phyloP scores from a whole-genome alignment of 2,113 vertebrate genomes.

The Pungitius pungitius region DNA sequence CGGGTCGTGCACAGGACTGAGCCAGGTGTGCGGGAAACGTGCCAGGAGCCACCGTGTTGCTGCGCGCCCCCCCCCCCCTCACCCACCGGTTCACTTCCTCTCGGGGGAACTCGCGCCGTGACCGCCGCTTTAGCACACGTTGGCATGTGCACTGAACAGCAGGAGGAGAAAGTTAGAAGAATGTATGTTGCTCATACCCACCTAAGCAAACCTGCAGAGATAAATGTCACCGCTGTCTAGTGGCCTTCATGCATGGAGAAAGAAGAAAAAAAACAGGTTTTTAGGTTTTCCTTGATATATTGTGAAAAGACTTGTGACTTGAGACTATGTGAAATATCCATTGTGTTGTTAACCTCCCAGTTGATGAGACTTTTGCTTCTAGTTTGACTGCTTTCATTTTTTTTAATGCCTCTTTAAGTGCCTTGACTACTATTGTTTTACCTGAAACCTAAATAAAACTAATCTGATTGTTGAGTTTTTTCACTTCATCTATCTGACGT shows the following conservation, averaged over 20 bases:
- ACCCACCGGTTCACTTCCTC: conserved; percentile 27
- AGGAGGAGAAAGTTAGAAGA: conserved; percentile 22
- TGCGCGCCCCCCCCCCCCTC: no score
- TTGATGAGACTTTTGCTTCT: not conserved
- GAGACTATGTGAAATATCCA: not conserved
- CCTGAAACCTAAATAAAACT: conserved; percentile 72
- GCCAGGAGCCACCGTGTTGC: conserved; percentile 53
- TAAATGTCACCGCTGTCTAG: conserved; percentile 22
- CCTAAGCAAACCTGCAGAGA: conserved; percentile 19
- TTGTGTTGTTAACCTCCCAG: conserved; percentile 9
- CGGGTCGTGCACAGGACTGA: conserved; percentile 17
- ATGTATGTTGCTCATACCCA: conserved; percentile 25
- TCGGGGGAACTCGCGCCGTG: conserved; percentile 24
- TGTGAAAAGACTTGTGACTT: not conserved
- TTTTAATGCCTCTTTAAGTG: conserved; percentile 32
- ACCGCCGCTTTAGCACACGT: conserved; percentile 35
- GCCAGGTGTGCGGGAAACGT: conserved; percentile 72
- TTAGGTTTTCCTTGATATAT: not conserved
- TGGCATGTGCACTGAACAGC: conserved; percentile 26
- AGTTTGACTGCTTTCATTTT: conserved; percentile 20
- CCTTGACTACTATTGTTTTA: conserved; percentile 68
- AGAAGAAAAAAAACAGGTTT: not conserved
- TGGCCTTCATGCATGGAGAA: conserved; percentile 11
- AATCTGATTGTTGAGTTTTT: not conserved
- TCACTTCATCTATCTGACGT: not conserved